phyloP scores from a whole-genome alignment of 2,113 vertebrate genomes.

The Poeciliopsis occidentalis region DNA sequence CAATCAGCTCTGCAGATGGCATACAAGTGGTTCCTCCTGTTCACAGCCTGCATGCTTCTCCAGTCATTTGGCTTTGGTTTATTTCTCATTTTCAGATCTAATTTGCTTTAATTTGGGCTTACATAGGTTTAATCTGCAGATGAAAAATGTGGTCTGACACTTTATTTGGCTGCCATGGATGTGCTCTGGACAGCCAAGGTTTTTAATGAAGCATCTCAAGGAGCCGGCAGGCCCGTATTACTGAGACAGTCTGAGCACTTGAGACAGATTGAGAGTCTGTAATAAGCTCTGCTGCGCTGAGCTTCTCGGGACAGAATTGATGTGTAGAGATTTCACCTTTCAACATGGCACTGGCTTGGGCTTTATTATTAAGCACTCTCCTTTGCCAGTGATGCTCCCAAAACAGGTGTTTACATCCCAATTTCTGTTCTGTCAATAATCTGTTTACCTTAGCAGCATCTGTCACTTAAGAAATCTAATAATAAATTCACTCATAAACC shows the following conservation, averaged over 20 bases:
- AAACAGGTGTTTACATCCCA: conserved; percentile 65
- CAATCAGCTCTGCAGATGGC: conserved; percentile 39
- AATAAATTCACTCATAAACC: conserved; percentile 59
- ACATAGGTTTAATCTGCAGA: conserved; percentile 73
- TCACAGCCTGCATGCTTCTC: conserved; percentile 13
- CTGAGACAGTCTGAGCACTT: conserved; percentile 64
- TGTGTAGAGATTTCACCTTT: conserved; percentile 71
- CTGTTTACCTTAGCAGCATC: conserved; percentile 64
- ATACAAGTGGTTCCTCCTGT: conserved; percentile 24
- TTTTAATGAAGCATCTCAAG: conserved; percentile 72
- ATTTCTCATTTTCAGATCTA: conserved; percentile 71
- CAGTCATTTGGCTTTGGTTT: conserved; percentile 60
- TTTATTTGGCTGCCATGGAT: conserved; percentile 70
- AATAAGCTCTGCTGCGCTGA: conserved; percentile 69
- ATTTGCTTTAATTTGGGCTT: conserved; percentile 72
- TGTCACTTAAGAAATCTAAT: conserved; percentile 63
- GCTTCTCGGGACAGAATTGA: conserved; percentile 64
- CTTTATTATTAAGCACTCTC: conserved; percentile 51
- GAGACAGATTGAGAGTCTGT: conserved; percentile 71
- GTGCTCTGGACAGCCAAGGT: conserved; percentile 65
- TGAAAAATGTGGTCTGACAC: conserved; percentile 77
- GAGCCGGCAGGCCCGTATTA: conserved; percentile 47
- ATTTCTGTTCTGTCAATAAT: conserved; percentile 48
- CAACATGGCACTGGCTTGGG: conserved; percentile 52
- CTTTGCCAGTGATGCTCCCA: conserved; percentile 39